These are phyloP conservation scores for Pelochelys cantorii DNA, from an alignment of 2,797 vertebrate species.

Conservation along the genomic window DNA sequence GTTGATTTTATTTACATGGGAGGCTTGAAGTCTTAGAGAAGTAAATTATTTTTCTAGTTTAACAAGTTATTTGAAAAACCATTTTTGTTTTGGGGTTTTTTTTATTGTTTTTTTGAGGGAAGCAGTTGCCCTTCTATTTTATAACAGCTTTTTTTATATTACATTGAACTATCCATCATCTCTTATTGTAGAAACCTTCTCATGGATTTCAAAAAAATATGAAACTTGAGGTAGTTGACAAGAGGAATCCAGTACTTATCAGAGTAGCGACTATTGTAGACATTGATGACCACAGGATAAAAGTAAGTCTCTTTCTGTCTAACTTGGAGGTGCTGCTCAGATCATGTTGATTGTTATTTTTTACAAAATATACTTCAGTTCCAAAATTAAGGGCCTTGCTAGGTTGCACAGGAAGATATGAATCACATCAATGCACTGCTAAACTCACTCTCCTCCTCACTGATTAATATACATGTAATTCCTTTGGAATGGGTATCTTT, in stretches of 20 bases:
- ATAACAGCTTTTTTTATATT: background rate
- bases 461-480: background rate
- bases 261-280: slow-evolving; percentile 87
- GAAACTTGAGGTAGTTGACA: slow-evolving; percentile 89
- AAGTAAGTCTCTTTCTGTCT: slow-evolving; percentile 76
- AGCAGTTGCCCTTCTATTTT: background rate
- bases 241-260: slow-evolving; percentile 86
- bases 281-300: slow-evolving; percentile 86
- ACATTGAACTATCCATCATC: background rate
- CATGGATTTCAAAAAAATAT: slow-evolving; percentile 88
- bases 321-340: background rate
- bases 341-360: background rate
- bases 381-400: background rate
- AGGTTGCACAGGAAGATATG: background rate
- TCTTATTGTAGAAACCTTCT: slow-evolving; percentile 82
- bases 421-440: background rate
- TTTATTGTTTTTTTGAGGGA: background rate
- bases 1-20: accelerated
- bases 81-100: background rate
- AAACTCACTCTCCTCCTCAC: background rate
- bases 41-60: background rate
- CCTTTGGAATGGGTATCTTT: background rate
- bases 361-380: background rate
- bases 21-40: background rate
- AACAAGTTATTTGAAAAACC: background rate